Evolutionary conservation across 2,888 invertebrate genomes (phyloP), one percentile per base, ranked within the genome.

Genomic region (Cinara cedri): DNA sequence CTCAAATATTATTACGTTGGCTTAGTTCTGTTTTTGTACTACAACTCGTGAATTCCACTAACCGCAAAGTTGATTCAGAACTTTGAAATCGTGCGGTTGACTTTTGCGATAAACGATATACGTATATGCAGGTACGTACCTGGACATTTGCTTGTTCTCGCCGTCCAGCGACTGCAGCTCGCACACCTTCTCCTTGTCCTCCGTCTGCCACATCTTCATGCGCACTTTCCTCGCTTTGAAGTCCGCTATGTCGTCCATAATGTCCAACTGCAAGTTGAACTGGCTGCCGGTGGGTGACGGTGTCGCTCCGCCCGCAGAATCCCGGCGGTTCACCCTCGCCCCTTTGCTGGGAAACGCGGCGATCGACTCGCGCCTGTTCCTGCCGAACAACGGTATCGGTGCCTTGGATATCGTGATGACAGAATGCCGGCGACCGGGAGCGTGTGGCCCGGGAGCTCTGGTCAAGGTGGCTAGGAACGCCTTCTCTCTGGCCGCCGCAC

Each of bases 361-460:
- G 72, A 94, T 91, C 19, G 93, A 93, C 86, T 94, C 94, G 16
- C 94, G 89, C 0, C 94, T 90, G 80, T 90, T 91, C 19, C 93
- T 89, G 0, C 93, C 93, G 83, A 94, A 94, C 4, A 93, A 86
- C 1, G 91, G 89, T 65, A 91, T 88, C 3, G 94, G 94, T 72
- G 94, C 92, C 86, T 91, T 91, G 0, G 93, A 94, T 84, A 94
- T 94, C 82, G 94, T 94, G 24, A 94, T 94, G 63, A 94, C 93
- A 80, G 94, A 94, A 87, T 94, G 94, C 83, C 94, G 89, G 82
- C 94, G 88, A 0, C 93, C 94, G 0, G 93, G 92, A 0, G 92
- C 89, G 72, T 91, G 90, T 2, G 92, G 91, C 46, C 89, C 89
- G 8, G 92, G 90, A 0, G 91, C 90, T 84, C 92, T 90, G 82